Percentiles rank a stretch among this genome's conserved stretches.
Evolutionary conservation across 2,797 vertebrate species (phyloP).

Genomic region (Lateolabrax maculatus): DNA sequence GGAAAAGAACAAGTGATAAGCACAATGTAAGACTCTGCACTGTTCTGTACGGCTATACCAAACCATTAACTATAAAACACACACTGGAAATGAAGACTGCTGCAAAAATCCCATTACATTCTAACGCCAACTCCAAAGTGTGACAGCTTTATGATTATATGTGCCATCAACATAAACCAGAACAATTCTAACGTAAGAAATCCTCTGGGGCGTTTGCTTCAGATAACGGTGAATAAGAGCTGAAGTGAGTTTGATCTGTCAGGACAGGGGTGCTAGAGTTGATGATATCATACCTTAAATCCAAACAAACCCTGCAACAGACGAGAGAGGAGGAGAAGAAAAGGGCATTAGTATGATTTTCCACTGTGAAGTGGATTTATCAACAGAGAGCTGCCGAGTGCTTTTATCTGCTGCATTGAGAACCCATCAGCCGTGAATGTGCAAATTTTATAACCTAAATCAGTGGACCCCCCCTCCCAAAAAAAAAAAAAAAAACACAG

Average conservation of each 20-base stretch:
- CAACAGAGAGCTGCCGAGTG: slow-evolving; percentile 25
- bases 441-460: slow-evolving; percentile 44
- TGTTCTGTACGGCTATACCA: neutral
- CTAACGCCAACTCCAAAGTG: neutral
- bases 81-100: slow-evolving; percentile 19
- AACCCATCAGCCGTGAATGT: slow-evolving; percentile 40
- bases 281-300: slow-evolving; percentile 85
- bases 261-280: slow-evolving; percentile 7
- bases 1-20: slow-evolving; percentile 28
- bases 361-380: slow-evolving; percentile 25
- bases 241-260: slow-evolving; percentile 30
- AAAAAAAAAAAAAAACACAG: slow-evolving; percentile 28
- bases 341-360: slow-evolving; percentile 34
- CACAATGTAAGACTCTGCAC: neutral
- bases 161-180: slow-evolving; percentile 15
- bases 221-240: slow-evolving; percentile 14
- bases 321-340: slow-evolving; percentile 55
- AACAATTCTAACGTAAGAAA: neutral
- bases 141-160: slow-evolving; percentile 44
- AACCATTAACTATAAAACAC: slow-evolving; percentile 8
- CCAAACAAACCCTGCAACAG: slow-evolving; percentile 87
- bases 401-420: slow-evolving; percentile 57
- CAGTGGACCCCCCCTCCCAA: slow-evolving; percentile 17
- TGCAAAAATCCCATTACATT: slow-evolving; percentile 24
- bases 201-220: slow-evolving; percentile 5